Evolutionary conservation across 2,113 vertebrate species (phyloP), one percentile per base, ranked within the genome.

Genomic region (Gallinago media): DNA sequence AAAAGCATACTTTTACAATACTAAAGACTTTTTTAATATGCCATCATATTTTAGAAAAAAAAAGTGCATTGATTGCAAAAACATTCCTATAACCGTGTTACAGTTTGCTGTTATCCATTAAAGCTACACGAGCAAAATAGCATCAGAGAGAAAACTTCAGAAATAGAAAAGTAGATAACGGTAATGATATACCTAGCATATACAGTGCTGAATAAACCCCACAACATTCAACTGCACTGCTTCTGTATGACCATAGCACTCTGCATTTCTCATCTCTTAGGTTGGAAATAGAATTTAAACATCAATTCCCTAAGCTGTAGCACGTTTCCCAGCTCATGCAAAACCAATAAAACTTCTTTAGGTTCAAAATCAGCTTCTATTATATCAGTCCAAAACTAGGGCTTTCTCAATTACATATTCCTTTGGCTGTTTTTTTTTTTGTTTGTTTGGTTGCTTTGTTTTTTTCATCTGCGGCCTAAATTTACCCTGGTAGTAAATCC

Each of bases 41-140:
- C 27, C n/a, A 62, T 42, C 42, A 8, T 22, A 31, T 58, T 75
- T 58, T 47, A 27, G 3, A 6, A 20, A 59, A 62, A 34, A 34
- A 31, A 40, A 27, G 17, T 15, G 19, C 49, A 36, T 3, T 6
- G 23, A 34, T 25, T 36, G 38, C 19, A 80, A 72, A 83, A 54
- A 12, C 27, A 38, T 29, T 54, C 6, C 5, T 7, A 5, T 9
- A 40, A 49, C 0, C 0, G 11, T 47, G 36, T 38, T 31, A n/a
- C 8, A 47, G 23, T 34, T 75, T 8, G 16, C n/a, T 85, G 31
- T 4, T 52, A 16, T 6, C 16, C 40, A 25, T 42, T 42, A 50
- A 77, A 85, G 32, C 15, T 22, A 36, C 25, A 5, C 3, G 23
- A 84, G 54, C 56, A 52, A 46, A 88, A 31, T 0, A 44, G 46